phyloP scores from a whole-genome alignment of 2,797 vertebrate genomes.

The Manis crassicaudata region DNA sequence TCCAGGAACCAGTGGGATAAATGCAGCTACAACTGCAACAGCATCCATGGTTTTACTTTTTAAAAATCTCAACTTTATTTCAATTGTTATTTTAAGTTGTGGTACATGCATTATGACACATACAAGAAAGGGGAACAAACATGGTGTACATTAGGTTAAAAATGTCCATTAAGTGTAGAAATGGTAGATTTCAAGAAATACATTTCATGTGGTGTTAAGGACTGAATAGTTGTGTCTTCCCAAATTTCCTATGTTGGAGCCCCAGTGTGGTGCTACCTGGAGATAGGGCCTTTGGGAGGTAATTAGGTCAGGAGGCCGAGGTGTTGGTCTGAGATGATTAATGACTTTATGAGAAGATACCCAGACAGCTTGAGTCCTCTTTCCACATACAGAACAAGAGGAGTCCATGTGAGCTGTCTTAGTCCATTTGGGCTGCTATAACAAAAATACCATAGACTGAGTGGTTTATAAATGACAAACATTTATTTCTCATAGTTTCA shows the following conservation, averaged over 20 bases:
- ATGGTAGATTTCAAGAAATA: neutral
- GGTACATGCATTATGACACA: neutral
- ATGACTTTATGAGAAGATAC: neutral
- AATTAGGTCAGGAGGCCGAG: neutral
- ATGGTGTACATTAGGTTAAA: neutral
- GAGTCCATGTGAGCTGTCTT: neutral
- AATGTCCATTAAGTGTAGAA: neutral
- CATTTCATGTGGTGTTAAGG: neutral
- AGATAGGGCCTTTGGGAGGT: neutral
- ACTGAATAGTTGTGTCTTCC: neutral
- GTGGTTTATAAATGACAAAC: neutral
- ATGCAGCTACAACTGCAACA: no score
- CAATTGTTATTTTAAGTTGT: constrained; percentile 11
- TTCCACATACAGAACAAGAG: neutral
- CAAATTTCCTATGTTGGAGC: neutral
- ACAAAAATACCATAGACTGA: neutral
- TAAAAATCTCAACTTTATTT: constrained; percentile 35
- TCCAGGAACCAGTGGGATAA: no score
- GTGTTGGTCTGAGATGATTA: neutral
- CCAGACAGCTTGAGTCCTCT: neutral
- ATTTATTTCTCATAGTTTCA: neutral
- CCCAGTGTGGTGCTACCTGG: neutral
- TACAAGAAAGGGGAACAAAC: neutral
- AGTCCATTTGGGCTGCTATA: neutral
- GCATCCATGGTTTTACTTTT: neutral